A percentile compares a stretch with the other conserved stretches of the same genome.
Conservation (phyloP, 2,113 vertebrate species). For the Paramisgurnus dabryanus region DNA sequence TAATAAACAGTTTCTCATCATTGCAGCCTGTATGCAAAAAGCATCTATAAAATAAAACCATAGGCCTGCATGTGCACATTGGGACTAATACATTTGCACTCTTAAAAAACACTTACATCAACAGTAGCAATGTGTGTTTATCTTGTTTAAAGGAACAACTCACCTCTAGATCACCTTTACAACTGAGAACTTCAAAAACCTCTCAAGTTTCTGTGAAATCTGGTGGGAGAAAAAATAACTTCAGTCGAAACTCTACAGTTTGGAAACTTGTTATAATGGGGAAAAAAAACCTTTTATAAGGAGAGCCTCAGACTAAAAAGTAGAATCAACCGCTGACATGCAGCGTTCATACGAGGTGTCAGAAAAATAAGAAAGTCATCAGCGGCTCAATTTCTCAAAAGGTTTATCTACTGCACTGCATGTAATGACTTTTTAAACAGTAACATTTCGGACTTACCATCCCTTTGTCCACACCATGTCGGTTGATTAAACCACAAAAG, state of each 20-base stretch:
- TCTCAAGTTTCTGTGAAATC: neutral
- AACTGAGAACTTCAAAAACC: neutral
- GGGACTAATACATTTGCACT: too few relatives aligned
- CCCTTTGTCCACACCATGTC: too few relatives aligned
- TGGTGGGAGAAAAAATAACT: neutral
- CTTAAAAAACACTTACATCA: too few relatives aligned
- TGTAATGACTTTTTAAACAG: too few relatives aligned
- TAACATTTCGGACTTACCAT: neutral
- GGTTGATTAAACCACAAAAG: too few relatives aligned
- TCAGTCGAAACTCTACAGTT: neutral
- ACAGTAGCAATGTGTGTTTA: too few relatives aligned
- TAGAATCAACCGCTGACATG: slow-evolving; percentile 46
- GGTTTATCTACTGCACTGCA: neutral
- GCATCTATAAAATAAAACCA: too few relatives aligned
- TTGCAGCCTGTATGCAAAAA: neutral
- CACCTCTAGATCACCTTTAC: neutral
- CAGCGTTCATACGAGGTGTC: slow-evolving; percentile 56
- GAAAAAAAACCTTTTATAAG: neutral
- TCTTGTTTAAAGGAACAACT: neutral
- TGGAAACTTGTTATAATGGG: neutral
- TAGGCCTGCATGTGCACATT: too few relatives aligned
- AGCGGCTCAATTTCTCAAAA: neutral
- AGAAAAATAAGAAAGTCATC: slow-evolving; percentile 36
- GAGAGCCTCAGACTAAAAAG: slow-evolving; percentile 39
- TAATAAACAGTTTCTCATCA: slow-evolving; percentile 43